Percentiles rank a stretch among this genome's conserved stretches.
Conservation (phyloP, 2,888 invertebrate genomes). For the Oligia latruncula region DNA sequence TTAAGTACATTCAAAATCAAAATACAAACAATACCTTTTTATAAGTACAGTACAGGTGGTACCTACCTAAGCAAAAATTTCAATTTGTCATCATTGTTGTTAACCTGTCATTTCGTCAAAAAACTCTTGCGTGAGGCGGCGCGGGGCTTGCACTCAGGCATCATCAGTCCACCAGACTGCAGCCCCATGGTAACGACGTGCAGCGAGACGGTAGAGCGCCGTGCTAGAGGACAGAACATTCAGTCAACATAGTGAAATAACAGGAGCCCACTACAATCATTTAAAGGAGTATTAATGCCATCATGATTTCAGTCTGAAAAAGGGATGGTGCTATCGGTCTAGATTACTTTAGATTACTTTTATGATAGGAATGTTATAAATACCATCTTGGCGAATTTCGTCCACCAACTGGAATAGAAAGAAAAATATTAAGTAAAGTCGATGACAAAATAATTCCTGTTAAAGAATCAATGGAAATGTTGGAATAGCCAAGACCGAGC, state of each 20-base stretch:
- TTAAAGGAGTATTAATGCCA: background rate
- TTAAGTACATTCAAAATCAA: slow-evolving; percentile 2
- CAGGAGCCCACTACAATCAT: background rate
- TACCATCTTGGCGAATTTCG: slow-evolving; percentile 82
- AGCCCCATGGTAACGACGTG: slow-evolving; percentile 83
- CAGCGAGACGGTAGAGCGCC: slow-evolving; percentile 83
- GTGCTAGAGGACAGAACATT: slow-evolving; percentile 69
- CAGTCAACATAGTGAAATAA: background rate
- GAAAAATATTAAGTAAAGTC: slow-evolving; percentile 6
- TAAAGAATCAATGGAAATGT: background rate
- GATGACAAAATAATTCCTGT: background rate
- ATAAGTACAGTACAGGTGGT: background rate
- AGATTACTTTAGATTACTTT: no score
- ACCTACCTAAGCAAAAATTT: background rate
- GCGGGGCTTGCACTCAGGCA: background rate
- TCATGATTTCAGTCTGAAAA: background rate
- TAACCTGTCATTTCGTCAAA: slow-evolving; percentile 23
- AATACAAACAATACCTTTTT: slow-evolving; percentile 13
- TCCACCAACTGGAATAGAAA: slow-evolving; percentile 79
- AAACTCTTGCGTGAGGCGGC: slow-evolving; percentile 2
- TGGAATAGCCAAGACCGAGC: background rate
- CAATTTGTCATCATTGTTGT: background rate
- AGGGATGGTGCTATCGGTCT: background rate
- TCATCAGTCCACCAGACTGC: slow-evolving; percentile 57
- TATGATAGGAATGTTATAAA: slow-evolving; percentile 32